Percentiles rank a stretch among this genome's conserved stretches.
phyloP scores from a whole-genome alignment of 2,113 vertebrate genomes.

The Pelmatolapia mariae region DNA sequence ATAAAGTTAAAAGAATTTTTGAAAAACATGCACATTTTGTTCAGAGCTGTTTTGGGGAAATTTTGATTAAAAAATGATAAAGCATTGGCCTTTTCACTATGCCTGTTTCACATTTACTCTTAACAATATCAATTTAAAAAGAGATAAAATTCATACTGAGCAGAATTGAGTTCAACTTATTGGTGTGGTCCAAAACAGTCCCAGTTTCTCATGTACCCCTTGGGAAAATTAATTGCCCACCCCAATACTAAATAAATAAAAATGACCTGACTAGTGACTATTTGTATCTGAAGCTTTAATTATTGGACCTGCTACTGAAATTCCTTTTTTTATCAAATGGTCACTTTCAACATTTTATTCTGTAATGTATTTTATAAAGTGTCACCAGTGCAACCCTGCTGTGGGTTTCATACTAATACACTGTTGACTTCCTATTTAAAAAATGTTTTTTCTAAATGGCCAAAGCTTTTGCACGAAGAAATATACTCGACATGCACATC shows the following conservation, averaged over 20 bases:
- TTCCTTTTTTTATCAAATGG: background rate
- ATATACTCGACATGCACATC: background rate
- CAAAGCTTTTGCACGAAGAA: accelerated
- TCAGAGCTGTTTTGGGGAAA: background rate
- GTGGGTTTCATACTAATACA: background rate
- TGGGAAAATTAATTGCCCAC: accelerated
- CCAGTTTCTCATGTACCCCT: background rate
- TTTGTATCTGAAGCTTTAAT: background rate
- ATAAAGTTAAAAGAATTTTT: background rate
- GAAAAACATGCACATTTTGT: background rate
- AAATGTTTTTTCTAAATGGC: accelerated
- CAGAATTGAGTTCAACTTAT: background rate
- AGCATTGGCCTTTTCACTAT: background rate
- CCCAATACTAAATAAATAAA: background rate
- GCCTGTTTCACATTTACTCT: accelerated
- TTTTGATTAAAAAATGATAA: background rate
- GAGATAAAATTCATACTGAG: background rate
- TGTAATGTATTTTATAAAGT: background rate
- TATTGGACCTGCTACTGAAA: background rate
- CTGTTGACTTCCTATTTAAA: accelerated
- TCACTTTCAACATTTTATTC: background rate
- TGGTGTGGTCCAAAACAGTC: background rate
- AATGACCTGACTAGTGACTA: background rate
- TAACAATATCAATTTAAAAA: background rate
- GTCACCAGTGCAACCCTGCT: background rate